phyloP scores from a whole-genome alignment of 1,140 invertebrate genomes.

The Calephelis virginiensis region DNA sequence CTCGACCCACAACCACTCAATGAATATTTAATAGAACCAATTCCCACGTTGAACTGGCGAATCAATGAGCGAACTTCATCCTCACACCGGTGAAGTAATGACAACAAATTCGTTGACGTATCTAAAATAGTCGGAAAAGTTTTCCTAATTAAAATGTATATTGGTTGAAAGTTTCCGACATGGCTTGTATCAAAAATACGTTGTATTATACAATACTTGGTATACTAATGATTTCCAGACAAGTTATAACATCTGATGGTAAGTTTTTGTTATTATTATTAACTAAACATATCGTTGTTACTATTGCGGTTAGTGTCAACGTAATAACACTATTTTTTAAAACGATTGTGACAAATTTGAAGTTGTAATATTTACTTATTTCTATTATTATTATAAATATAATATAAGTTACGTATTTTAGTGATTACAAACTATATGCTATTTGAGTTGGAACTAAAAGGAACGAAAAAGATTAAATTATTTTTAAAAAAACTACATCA shows the following conservation, averaged over 20 bases:
- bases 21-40: conserved; percentile 72
- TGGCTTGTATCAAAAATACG: conserved; percentile 38
- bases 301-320: too few species aligned
- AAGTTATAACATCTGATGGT: conserved; percentile 57
- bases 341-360: too few species aligned
- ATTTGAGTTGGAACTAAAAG: too few species aligned
- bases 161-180: conserved; percentile 47
- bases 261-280: conserved; percentile 35
- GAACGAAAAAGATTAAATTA: too few species aligned
- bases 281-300: background rate
- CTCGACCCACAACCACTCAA: conserved; percentile 51
- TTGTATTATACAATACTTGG: conserved; percentile 42
- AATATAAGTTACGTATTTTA: too few species aligned
- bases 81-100: conserved; percentile 46
- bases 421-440: too few species aligned
- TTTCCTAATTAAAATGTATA: conserved; percentile 54
- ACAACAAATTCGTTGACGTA: conserved; percentile 52
- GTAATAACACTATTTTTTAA: too few species aligned
- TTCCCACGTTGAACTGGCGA: conserved; percentile 45
- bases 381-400: too few species aligned
- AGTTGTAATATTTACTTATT: too few species aligned
- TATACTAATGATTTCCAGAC: conserved; percentile 45
- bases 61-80: conserved; percentile 61
- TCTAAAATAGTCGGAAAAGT: conserved; percentile 50
- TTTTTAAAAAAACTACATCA: too few species aligned